Evolutionary conservation across 1,140 invertebrate genomes (phyloP).

Genomic region (Pseudomyrmex pallidus): DNA sequence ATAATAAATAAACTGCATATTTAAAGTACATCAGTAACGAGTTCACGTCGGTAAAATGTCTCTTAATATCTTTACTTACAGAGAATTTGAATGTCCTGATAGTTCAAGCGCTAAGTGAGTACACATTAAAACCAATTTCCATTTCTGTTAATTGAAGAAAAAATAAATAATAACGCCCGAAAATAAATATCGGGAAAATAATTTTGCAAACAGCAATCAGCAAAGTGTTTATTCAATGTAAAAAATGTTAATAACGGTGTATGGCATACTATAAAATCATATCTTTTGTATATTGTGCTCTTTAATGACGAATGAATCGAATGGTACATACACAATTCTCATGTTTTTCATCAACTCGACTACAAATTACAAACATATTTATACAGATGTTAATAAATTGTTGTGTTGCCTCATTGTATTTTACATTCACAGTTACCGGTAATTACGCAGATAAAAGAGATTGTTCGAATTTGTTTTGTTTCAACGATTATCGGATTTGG

Average conservation of each 20-base stretch:
- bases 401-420: not conserved
- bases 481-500: constrained; percentile 6
- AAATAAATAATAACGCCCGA: not conserved
- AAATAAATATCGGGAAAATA: not conserved
- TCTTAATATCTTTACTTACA: not conserved
- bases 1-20: too few relatives aligned
- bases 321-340: not conserved
- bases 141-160: constrained; percentile 5
- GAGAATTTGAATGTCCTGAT: not conserved
- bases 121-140: not conserved
- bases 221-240: not conserved
- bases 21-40: not conserved
- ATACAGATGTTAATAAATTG: not conserved
- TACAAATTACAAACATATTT: constrained; percentile 30
- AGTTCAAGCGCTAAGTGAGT: not conserved
- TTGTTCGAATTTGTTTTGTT: constrained; percentile 12
- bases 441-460: constrained; percentile 4
- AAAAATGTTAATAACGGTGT: too few relatives aligned
- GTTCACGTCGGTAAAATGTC: too few relatives aligned
- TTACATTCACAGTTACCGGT: not conserved
- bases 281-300: not conserved
- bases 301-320: not conserved
- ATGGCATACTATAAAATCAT: not conserved
- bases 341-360: not conserved
- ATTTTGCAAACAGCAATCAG: not conserved